A percentile compares a stretch with the other conserved stretches of the same genome.
Conservation (phyloP, 2,888 invertebrate genomes). For the Mylabris sibirica region DNA sequence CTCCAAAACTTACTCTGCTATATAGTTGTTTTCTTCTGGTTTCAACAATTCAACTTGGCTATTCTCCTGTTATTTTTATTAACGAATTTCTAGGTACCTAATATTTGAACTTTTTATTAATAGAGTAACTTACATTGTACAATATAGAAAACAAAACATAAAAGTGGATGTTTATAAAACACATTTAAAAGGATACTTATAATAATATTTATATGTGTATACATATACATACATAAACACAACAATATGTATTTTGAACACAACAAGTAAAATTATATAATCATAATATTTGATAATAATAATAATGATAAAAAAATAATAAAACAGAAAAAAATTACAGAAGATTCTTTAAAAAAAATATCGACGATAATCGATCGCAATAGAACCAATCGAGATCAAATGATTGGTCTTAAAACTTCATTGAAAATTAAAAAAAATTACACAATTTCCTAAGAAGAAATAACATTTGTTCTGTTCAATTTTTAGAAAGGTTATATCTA, state of each 20-base stretch:
- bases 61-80: conserved; percentile 13
- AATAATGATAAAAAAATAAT: conserved; percentile 35
- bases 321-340: conserved; percentile 35
- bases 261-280: conserved; percentile 59
- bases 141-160: conserved; percentile 65
- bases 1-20: too few relatives aligned
- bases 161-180: conserved; percentile 60
- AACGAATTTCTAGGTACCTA: conserved; percentile 31
- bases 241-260: conserved; percentile 63
- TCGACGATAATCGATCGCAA: conserved; percentile 21
- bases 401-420: conserved; percentile 35
- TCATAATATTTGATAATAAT: conserved; percentile 49
- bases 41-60: not conserved
- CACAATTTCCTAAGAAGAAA: conserved; percentile 40
- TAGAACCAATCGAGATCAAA: conserved; percentile 43
- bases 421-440: conserved; percentile 38
- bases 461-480: conserved; percentile 39
- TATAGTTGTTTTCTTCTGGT: not conserved
- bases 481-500: conserved; percentile 41
- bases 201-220: conserved; percentile 59
- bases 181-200: conserved; percentile 59
- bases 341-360: conserved; percentile 30
- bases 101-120: conserved; percentile 54
- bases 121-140: conserved; percentile 58
- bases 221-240: conserved; percentile 62